phyloP scores from a whole-genome alignment of 2,888 invertebrate species.

The Perizoma flavofasciatum region DNA sequence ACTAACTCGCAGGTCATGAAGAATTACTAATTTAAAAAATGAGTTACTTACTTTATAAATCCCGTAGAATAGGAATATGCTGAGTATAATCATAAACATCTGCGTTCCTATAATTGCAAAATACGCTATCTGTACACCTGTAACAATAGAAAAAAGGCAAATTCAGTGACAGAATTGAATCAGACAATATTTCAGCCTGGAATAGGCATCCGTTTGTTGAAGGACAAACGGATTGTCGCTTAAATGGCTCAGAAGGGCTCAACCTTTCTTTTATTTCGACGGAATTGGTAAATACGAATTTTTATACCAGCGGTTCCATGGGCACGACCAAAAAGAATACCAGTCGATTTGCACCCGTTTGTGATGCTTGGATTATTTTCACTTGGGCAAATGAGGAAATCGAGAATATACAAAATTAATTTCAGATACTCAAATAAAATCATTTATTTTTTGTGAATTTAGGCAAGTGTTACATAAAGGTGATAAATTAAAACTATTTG shows the following conservation, averaged over 20 bases:
- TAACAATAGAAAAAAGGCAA: slow-evolving; percentile 63
- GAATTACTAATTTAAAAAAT: no score
- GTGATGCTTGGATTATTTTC: slow-evolving; percentile 22
- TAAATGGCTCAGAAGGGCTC: slow-evolving; percentile 30
- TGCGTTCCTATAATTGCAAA: slow-evolving; percentile 91
- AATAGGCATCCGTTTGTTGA: slow-evolving; percentile 31
- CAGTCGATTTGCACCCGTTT: slow-evolving; percentile 26
- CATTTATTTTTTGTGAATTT: no score
- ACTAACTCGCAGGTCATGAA: no score
- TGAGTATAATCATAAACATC: slow-evolving; percentile 89
- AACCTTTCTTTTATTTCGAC: slow-evolving; percentile 22
- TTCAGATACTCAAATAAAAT: no score
- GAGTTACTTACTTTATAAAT: slow-evolving; percentile 88
- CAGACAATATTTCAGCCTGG: slow-evolving; percentile 34
- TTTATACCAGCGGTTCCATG: slow-evolving; percentile 27
- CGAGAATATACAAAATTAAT: slow-evolving; percentile 7
- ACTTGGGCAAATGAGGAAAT: slow-evolving; percentile 18
- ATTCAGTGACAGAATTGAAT: slow-evolving; percentile 34
- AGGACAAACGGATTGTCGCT: slow-evolving; percentile 40
- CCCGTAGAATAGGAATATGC: slow-evolving; percentile 88
- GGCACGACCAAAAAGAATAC: slow-evolving; percentile 26
- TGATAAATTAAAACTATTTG: no score
- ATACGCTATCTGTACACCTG: slow-evolving; percentile 93
- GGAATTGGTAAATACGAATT: slow-evolving; percentile 34
- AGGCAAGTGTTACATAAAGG: no score